These are phyloP conservation scores for Oncorhynchus nerka DNA, from an alignment of 2,113 vertebrate genomes.

Conservation along the genomic window DNA sequence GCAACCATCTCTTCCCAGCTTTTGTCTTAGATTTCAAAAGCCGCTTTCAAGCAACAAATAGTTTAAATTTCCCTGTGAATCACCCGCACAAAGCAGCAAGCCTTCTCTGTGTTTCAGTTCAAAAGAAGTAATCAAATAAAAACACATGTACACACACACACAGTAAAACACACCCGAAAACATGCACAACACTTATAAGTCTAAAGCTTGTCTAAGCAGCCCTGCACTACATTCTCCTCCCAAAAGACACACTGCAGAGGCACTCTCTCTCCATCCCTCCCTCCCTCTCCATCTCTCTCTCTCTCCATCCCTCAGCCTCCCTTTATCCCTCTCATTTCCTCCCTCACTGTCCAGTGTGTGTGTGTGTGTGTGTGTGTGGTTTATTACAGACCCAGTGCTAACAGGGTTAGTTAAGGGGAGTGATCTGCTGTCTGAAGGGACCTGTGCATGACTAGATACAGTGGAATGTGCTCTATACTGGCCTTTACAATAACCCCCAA, in stretches of 20 bases:
- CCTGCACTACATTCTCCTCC: not conserved
- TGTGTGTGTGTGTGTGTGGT: slow-evolving; percentile 15
- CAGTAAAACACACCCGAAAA: not conserved
- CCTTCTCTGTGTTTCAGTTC: slow-evolving; percentile 33
- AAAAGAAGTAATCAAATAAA: slow-evolving; percentile 54
- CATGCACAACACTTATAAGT: not conserved
- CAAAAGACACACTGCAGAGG: not conserved
- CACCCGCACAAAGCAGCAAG: slow-evolving; percentile 27
- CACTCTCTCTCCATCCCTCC: not conserved
- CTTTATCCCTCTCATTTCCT: not conserved
- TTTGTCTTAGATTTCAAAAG: slow-evolving; percentile 71
- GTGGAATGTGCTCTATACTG: not conserved
- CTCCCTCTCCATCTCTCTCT: too few relatives aligned
- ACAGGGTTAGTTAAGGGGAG: not conserved
- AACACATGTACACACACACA: slow-evolving; percentile 11
- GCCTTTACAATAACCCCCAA: not conserved
- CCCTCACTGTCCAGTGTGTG: not conserved
- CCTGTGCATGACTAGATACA: not conserved
- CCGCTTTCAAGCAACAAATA: slow-evolving; percentile 62
- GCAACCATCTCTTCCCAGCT: slow-evolving; percentile 43
- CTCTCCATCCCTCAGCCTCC: not conserved
- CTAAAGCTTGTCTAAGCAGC: not conserved
- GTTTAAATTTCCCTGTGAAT: slow-evolving; percentile 61
- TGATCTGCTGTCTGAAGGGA: not conserved
- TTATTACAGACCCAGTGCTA: not conserved